Conservation (phyloP, 2,113 vertebrate genomes). For the Mobula birostris region DNA sequence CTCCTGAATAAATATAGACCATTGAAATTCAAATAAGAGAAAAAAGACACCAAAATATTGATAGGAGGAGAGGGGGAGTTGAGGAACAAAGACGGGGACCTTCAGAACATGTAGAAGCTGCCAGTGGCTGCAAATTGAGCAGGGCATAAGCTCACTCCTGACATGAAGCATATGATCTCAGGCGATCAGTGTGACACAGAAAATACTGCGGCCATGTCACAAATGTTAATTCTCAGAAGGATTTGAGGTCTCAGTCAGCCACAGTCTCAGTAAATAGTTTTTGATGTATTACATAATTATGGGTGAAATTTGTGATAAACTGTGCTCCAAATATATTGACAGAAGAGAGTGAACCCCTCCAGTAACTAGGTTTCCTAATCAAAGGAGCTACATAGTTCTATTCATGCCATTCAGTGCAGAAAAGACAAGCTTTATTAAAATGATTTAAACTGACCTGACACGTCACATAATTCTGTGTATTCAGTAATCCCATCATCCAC, state of each 20-base stretch:
- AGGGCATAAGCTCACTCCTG: no score
- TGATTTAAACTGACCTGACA: not conserved
- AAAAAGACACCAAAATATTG: no score
- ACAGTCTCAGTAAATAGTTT: not conserved
- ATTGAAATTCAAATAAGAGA: no score
- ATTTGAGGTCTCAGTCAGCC: no score
- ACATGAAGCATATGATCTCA: not conserved
- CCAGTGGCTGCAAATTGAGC: no score
- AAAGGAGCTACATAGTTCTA: not conserved
- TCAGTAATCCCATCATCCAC: conserved; percentile 5
- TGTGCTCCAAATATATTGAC: not conserved
- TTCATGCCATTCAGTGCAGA: not conserved
- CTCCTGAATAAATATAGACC: not conserved
- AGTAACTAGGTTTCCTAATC: not conserved
- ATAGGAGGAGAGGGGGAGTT: not conserved
- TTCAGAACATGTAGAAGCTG: not conserved
- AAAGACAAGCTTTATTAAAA: not conserved
- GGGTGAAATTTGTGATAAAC: not conserved
- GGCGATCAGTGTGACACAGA: no score
- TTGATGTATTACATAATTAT: not conserved
- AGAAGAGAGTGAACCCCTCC: not conserved
- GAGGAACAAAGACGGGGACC: not conserved
- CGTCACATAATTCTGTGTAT: not conserved
- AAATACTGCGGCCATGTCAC: not conserved
- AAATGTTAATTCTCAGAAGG: not conserved